Conservation (phyloP, 92 coral and sea anemone species). For the Epizoanthus rinbou region DNA sequence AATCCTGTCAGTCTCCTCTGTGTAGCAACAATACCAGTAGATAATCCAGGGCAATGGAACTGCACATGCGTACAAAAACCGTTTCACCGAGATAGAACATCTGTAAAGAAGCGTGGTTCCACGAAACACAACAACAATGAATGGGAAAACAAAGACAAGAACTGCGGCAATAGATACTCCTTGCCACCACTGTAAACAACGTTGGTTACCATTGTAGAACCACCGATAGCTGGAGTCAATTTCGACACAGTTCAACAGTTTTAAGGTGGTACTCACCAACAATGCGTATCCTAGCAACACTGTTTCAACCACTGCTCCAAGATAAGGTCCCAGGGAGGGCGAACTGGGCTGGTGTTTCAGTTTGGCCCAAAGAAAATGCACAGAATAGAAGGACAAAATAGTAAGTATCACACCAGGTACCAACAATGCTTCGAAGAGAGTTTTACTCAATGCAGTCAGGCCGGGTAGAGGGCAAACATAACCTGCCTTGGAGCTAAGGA, state of each 20-base stretch:
- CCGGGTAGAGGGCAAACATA: conserved; percentile 45
- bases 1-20: neutral
- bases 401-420: neutral
- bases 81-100: conserved; percentile 22
- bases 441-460: conserved; percentile 30
- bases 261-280: conserved; percentile 30
- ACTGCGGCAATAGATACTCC: neutral
- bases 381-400: conserved; percentile 27
- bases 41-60: conserved; percentile 39
- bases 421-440: neutral
- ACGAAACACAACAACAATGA: conserved; percentile 27
- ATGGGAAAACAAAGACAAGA: conserved; percentile 22
- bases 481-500: neutral
- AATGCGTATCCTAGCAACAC: conserved; percentile 51
- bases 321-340: conserved; percentile 47
- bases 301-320: conserved; percentile 47
- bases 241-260: conserved; percentile 31
- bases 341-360: conserved; percentile 3
- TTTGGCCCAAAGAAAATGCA: conserved; percentile 44
- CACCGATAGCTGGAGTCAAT: conserved; percentile 42
- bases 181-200: conserved; percentile 40
- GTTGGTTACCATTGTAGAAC: conserved; percentile 42
- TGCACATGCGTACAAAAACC: conserved; percentile 26
- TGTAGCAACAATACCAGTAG: neutral
- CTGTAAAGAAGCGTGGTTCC: conserved; percentile 31